Evolutionary conservation across 2,888 invertebrate species (phyloP).

Genomic region (Volucella zonaria): DNA sequence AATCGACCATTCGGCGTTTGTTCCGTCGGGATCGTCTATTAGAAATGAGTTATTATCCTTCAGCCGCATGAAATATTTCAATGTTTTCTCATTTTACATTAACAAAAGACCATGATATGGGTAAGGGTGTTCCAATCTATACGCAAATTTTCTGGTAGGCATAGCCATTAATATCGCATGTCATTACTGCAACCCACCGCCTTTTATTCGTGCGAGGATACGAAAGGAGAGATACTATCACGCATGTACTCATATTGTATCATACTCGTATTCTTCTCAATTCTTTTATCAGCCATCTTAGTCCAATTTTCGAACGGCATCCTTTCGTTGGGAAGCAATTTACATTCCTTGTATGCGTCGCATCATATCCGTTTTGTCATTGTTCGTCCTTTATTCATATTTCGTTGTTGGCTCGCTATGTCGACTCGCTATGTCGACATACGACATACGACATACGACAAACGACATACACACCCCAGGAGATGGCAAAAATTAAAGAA

Average conservation of each 20-base stretch:
- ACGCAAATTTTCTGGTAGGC: no score
- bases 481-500: conserved; percentile 65
- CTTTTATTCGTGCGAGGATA: not conserved
- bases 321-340: conserved; percentile 28
- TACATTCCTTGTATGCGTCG: conserved; percentile 40
- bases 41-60: no score
- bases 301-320: conserved; percentile 44
- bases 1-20: no score
- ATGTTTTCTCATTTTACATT: no score
- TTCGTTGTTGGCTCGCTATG: not conserved
- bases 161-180: conserved; percentile 33
- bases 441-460: not conserved
- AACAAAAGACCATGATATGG: no score
- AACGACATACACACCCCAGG: not conserved
- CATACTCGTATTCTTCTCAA: not conserved
- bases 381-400: conserved; percentile 64
- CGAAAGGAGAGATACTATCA: conserved; percentile 11
- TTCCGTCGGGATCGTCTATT: no score
- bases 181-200: conserved; percentile 22
- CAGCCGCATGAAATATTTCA: no score
- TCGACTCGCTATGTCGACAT: conserved; percentile 7
- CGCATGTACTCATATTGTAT: not conserved
- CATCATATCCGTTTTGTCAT: conserved; percentile 27
- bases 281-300: conserved; percentile 53
- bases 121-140: no score